Evolutionary conservation across 2,888 invertebrate species (phyloP).

Genomic region (Noctua janthe): DNA sequence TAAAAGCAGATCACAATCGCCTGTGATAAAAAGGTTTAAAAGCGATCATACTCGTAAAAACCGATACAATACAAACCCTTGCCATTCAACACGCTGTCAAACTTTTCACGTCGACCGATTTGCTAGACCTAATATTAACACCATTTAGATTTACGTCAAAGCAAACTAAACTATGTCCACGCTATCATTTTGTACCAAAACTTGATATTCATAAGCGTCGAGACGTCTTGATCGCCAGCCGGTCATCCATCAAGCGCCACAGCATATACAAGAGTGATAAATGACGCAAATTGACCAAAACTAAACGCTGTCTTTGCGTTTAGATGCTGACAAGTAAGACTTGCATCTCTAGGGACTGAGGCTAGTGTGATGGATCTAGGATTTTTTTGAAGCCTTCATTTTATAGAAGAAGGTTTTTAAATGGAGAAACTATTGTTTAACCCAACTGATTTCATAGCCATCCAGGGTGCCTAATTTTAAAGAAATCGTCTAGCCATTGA

Average conservation of each 20-base stretch:
- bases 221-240: conserved; percentile 36
- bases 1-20: background rate
- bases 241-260: conserved; percentile 59
- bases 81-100: background rate
- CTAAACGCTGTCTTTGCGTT: conserved; percentile 51
- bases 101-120: background rate
- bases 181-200: conserved; percentile 37
- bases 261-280: conserved; percentile 60
- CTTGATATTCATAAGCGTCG: conserved; percentile 49
- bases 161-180: conserved; percentile 18
- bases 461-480: background rate
- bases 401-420: background rate
- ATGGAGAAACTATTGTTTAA: background rate
- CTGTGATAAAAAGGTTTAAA: background rate
- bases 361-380: conserved; percentile 27
- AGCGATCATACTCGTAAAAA: background rate
- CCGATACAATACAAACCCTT: background rate
- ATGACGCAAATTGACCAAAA: conserved; percentile 58
- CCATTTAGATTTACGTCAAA: conserved; percentile 18
- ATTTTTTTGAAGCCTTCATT: background rate
- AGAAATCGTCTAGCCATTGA: background rate
- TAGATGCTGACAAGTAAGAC: conserved; percentile 40
- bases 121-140: background rate
- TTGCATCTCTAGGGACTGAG: conserved; percentile 33
- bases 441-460: background rate